Base-by-base conservation (phyloP, 2,888 invertebrate genomes). In the Cheilosia pagana region DNA sequence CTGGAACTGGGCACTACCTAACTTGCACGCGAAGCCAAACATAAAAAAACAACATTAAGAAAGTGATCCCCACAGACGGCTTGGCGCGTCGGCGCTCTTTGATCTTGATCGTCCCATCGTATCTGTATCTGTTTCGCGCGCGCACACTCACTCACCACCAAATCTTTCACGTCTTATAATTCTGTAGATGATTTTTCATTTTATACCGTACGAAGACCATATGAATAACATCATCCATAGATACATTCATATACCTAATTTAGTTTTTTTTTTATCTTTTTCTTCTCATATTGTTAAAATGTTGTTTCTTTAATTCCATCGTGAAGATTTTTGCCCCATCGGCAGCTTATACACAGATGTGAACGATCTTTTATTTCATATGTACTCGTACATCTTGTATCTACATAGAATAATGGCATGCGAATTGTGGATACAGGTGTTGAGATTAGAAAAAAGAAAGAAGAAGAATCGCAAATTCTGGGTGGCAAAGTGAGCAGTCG, bases 81-180 rank as follows among this genome's bases (percentile, higher is more conserved):
- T 86, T 86, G 86, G 86, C 81, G 86, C 86, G 86, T 81, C 86
- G 81, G 81, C 76, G 72, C 76, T 81, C 86, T 86, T 86, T 86
- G 86, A 86, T 86, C 81, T 81, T 43, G 76, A 65, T 41, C 67
- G 48, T 71, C 63, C 62, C 53, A 57, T 57, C 16, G 53, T 35
- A 35, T 35, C 35, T 35, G 35, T 35, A 28, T 45, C 75, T 67
- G 67, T 48, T 67, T 57, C 35, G 35, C 52, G 52, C 41, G 65
- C 81, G 67, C 65, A 85, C 75, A 85, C 83, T 79, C 78, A 85
- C 70, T 85, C 81, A 85, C 57, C 65, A 76, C 81, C 85, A 62
- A 79, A 81, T 85, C 85, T 85, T 75, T 85, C 85, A 85, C 81
- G 85, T 85, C 81, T 81, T 81, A 81, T 81, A 85, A 85, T 76